These are phyloP conservation scores for Anthopleura sola DNA, from an alignment of 64 coral and sea anemone species.

Conservation along the genomic window DNA sequence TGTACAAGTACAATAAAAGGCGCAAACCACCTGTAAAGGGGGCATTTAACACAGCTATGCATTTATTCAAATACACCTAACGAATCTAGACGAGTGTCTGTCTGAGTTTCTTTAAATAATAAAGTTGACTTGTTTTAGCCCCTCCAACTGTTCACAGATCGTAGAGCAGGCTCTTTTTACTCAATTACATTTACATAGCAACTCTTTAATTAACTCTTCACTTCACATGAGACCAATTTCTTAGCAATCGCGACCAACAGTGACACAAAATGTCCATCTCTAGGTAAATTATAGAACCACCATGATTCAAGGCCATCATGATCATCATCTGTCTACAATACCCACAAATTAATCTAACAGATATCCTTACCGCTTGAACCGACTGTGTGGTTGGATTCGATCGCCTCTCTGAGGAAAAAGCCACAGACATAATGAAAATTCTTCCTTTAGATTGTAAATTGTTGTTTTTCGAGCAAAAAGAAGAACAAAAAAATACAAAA, in stretches of 20 bases:
- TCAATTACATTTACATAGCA: not conserved
- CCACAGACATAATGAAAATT: slow-evolving; percentile 21
- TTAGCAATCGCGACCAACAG: not conserved
- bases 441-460: not conserved
- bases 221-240: not conserved
- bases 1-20: no score
- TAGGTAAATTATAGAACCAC: no score
- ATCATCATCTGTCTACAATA: not conserved
- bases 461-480: not conserved
- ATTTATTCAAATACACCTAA: no score
- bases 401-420: slow-evolving; percentile 8
- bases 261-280: not conserved
- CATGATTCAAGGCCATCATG: not conserved
- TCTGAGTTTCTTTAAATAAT: no score
- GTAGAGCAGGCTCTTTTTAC: not conserved
- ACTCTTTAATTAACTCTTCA: not conserved
- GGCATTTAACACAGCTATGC: no score
- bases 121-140: not conserved
- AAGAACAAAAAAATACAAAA: not conserved
- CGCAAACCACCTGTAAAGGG: no score
- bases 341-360: not conserved
- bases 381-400: slow-evolving; percentile 19
- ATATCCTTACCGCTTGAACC: slow-evolving; percentile 15
- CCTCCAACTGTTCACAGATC: not conserved
- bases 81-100: no score